phyloP scores from a whole-genome alignment of 2,888 invertebrate genomes.

The Congeria kusceri region DNA sequence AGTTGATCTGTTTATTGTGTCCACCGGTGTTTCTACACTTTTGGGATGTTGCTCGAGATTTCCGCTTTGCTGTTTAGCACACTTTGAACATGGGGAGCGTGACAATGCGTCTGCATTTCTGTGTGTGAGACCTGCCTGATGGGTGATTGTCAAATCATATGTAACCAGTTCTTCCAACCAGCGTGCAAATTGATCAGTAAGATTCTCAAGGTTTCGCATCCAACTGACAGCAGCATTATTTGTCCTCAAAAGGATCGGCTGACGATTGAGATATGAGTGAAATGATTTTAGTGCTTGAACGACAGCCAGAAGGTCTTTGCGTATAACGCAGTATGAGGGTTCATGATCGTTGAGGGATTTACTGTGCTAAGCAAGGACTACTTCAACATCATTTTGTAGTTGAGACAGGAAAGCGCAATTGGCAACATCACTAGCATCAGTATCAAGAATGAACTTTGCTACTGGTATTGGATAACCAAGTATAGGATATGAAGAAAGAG shows the following conservation, averaged over 20 bases:
- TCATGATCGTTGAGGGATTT: constrained; percentile 9
- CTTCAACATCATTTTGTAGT: constrained; percentile 19
- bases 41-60: no score
- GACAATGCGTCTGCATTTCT: constrained; percentile 17
- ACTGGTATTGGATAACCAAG: constrained; percentile 13
- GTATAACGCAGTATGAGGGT: constrained; percentile 3
- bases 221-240: constrained; percentile 8
- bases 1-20: no score
- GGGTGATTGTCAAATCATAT: constrained; percentile 23
- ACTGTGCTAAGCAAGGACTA: constrained; percentile 38
- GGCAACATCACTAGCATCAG: constrained; percentile 22
- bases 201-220: constrained; percentile 1
- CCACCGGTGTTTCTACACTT: no score
- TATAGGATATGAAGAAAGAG: constrained; percentile 18
- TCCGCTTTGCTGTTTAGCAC: no score
- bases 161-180: constrained; percentile 23
- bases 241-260: neutral
- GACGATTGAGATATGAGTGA: constrained; percentile 2
- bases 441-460: constrained; percentile 25
- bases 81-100: no score
- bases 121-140: constrained; percentile 12
- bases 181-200: constrained; percentile 1
- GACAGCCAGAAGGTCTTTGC: constrained; percentile 4
- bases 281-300: neutral
- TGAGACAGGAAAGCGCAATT: constrained; percentile 31